A percentile compares a stretch with the other conserved stretches of the same genome.
These are phyloP conservation scores for Meteorus sp. DNA, from an alignment of 1,140 invertebrate genomes.

Conservation along the genomic window DNA sequence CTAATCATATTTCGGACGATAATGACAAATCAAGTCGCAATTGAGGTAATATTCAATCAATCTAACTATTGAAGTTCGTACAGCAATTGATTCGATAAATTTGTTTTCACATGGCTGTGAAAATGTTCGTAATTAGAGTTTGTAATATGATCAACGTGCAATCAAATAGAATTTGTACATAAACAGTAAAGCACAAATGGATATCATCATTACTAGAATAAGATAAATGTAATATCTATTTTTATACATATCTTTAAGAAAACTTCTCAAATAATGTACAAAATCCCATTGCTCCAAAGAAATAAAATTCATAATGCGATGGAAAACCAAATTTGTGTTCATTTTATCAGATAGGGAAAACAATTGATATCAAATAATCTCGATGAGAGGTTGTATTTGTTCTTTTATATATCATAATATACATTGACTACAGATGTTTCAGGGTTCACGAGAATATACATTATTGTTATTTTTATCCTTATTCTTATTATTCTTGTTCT, in stretches of 20 bases:
- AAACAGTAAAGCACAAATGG: background rate
- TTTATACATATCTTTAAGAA: too few relatives aligned
- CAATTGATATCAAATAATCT: background rate
- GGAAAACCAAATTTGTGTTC: too few relatives aligned
- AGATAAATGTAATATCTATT: too few relatives aligned
- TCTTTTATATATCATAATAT: background rate
- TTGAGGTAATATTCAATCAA: background rate
- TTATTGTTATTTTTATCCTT: too few relatives aligned
- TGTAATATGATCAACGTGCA: background rate
- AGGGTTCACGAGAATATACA: background rate
- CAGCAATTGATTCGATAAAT: too few relatives aligned
- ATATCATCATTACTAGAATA: background rate
- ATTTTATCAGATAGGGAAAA: background rate
- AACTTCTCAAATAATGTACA: too few relatives aligned
- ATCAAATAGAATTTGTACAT: conserved; percentile 1
- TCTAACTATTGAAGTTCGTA: background rate
- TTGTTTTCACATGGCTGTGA: conserved; percentile 3
- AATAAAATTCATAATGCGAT: too few relatives aligned
- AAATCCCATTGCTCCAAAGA: too few relatives aligned
- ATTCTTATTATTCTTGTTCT: background rate
- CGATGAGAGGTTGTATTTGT: background rate
- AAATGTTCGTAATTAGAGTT: background rate
- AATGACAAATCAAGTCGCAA: background rate
- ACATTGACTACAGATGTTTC: background rate
- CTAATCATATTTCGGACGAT: background rate